Base-by-base conservation (phyloP, 2,113 vertebrate genomes). In the Apus apus region DNA sequence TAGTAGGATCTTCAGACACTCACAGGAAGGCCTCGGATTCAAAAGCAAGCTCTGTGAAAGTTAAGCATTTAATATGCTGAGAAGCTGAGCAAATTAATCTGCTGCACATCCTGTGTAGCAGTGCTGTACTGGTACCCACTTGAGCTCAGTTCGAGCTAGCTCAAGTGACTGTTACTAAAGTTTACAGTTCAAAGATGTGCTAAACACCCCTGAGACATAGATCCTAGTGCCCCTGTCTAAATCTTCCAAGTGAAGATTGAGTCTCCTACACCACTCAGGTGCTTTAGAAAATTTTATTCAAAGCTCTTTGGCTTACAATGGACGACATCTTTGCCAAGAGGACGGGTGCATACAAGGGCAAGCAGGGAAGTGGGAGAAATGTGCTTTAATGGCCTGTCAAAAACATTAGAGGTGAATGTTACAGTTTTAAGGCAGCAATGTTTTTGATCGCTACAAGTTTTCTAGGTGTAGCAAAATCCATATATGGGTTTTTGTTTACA, bases 301-400 rank as follows among this genome's bases (percentile, higher is more conserved):
- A 85, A 94, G 72, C 25, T 80, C 40, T 92, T 3, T 48, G 26
- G 38, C 86, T 93, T 81, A 76, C n/a, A 29, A 4, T 34, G 27
- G 72, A 80, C 50, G 66, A 70, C 21, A 60, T 73, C 75, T 84
- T 84, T 90, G 57, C 48, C 29, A 77, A 88, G 53, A 30, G 29
- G 34, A 79, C 40, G 32, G 34, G 86, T 15, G 86, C 19, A 65
- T 23, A 84, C 30, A 13, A 94, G 34, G 48, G 48, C 29, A 91
- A 88, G 61, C 32, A 88, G 58, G 40, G 45, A 90, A 67, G n/a
- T 9, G 20, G 68, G 48, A 93, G 71, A 83, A 92, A 32, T 26
- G 58, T 6, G 27, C 74, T 96, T 86, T 54, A 92, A 90, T 90
- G n/a, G n/a, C n/a, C 65, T 90, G 53, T 93, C 79, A 92, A 84